Base-by-base conservation (phyloP, 2,888 invertebrate species). In the Drosophila meridionalis region DNA sequence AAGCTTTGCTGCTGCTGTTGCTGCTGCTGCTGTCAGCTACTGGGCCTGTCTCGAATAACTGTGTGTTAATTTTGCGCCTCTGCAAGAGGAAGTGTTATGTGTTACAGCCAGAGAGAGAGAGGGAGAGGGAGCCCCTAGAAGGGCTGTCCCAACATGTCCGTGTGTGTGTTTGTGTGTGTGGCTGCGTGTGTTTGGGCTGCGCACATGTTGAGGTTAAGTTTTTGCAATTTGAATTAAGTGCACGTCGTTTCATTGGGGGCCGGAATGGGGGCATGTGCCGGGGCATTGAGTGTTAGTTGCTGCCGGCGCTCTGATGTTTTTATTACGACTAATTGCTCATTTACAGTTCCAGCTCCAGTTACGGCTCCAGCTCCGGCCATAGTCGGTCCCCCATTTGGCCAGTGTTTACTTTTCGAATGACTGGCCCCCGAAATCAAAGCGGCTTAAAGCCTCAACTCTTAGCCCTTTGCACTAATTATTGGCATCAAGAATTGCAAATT, bases 211-310 rank as follows among this genome's bases (percentile, higher is more conserved):
- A 71, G 77, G 82, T 68, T 71, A 74, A 80, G 80, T 87, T 82
- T 85, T 77, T 73, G 85, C 82, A 77, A 85, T 85, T 89, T 89
- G 85, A 89, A 89, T 85, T 89, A 85, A 89, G 89, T 87, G 85
- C 84, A 69, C 73, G 69, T 70, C 77, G 65, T 73, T 82, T 61
- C 57, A 67, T 55, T 53, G 40, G 20, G 58, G 59, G 53, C 52
- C 32, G 40, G 12, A 20, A 3, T 6, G 9, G 26, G 30, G 42
- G 8, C 40, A 42, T 45, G 76, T 59, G 42, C 52, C 30, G 45
- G 60, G 58, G 55, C 71, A 64, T 80, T 65, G 72, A 72, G 66
- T 76, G 76, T 71, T 78, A 72, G 72, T 75, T 66, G 68, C 58
- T 56, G 69, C 56, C 68, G 62, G 52, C 43, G 50, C 68, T 57